Evolutionary conservation across 2,113 vertebrate species (phyloP), one percentile per base, ranked within the genome.

Genomic region (Canis aureus): DNA sequence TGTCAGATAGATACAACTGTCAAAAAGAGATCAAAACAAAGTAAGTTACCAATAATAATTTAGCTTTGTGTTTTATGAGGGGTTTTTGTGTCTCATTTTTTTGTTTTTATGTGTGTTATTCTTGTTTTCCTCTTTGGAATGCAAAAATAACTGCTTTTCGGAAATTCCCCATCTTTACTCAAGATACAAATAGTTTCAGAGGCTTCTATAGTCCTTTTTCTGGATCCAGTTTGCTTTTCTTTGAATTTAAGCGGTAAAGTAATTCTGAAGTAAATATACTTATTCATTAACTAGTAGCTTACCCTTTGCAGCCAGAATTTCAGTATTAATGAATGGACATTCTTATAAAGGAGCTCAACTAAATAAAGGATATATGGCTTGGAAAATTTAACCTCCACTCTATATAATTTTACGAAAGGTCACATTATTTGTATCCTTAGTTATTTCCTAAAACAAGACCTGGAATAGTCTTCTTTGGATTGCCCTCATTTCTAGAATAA

Each of bases 11-110:
- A 2, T 81, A 23, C 2, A 43, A 4, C 53, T 60, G 20, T 90
- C 66, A 66, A 90, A 93, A 74, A 49, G 4, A 86, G 85, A 84
- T 83, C 32, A 69, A 94, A 84, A 49, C 29, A 60, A 90, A 84
- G 25, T 20, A 74, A 20, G 11, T 78, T 78, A 81, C 23, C 49
- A 57, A 15, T 69, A 81, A 49, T 19, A 19, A 64, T 20, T 64
- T 71, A 71, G 67, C 13, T 78, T 51, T 55, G 32, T 10, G 1
- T 35, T 66, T 15, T 76, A 17, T 71, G 67, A 71, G 67, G 8
- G 27, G 59, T 79, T 67, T 57, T 43, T 27, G 27, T 29, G 35
- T 43, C 67, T 74, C 51, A 11, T 51, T 59, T 82, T 89, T 84
- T 2, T 92, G 19, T 59, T 66, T 69, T 76, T 86, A 35, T 53